Evolutionary conservation across 2,113 vertebrate species (phyloP).

Genomic region (Aegotheles bennettii): DNA sequence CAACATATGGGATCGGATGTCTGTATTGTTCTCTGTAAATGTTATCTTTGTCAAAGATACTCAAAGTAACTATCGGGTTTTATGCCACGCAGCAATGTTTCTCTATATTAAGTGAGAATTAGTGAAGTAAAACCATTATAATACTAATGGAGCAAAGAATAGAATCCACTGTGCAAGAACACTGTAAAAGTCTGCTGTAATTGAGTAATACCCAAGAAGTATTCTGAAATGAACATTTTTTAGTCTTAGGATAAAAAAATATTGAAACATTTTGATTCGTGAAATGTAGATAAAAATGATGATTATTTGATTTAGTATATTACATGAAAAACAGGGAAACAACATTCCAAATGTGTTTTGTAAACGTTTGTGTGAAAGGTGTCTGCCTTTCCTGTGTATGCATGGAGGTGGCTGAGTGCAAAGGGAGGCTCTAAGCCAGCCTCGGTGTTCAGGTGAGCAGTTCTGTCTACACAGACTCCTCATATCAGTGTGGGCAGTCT

Average conservation of each 20-base stretch:
- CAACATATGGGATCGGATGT: neutral
- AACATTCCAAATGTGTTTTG: neutral
- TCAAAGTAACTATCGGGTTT: neutral
- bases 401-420: neutral
- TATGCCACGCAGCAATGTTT: neutral
- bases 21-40: constrained; percentile 37
- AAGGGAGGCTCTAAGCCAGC: neutral
- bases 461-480: neutral
- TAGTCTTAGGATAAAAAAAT: neutral
- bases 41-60: constrained; percentile 46
- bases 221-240: neutral
- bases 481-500: neutral
- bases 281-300: neutral
- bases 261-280: neutral
- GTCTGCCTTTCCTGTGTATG: neutral
- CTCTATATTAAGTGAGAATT: neutral
- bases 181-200: neutral
- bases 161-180: neutral
- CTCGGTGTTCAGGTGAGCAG: neutral
- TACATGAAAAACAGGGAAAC: neutral
- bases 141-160: neutral
- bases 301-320: neutral
- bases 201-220: neutral
- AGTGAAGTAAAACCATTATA: neutral
- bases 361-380: neutral